A percentile compares a stretch with the other conserved stretches of the same genome.
Conservation (phyloP, 2,113 vertebrate species). For the Delphinus delphis region DNA sequence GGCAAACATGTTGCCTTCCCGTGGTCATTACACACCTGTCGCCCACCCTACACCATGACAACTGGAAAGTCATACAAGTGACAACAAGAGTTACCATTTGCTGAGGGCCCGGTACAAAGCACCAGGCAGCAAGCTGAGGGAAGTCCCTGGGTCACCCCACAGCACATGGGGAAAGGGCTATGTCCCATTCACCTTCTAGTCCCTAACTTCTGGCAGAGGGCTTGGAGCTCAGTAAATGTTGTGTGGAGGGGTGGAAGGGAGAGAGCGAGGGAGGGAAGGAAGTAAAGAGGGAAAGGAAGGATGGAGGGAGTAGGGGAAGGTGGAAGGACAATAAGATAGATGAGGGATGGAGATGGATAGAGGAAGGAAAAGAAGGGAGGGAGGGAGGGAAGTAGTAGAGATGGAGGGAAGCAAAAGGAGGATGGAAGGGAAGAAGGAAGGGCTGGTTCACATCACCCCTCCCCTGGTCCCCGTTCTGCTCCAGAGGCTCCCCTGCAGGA, state of each 20-base stretch:
- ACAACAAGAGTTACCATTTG: rapidly evolving
- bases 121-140: neutral
- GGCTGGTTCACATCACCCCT: neutral
- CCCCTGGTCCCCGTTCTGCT: neutral
- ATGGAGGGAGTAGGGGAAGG: too few species aligned
- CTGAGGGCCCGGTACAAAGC: neutral
- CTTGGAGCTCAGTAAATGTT: too few species aligned
- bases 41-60: rapidly evolving
- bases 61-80: rapidly evolving
- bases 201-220: neutral
- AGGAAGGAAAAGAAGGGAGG: neutral
- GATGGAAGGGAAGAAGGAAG: neutral
- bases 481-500: neutral
- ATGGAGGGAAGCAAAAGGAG: neutral
- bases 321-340: neutral
- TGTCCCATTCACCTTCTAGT: neutral
- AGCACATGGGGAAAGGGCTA: neutral
- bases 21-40: rapidly evolving
- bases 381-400: too few species aligned
- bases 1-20: neutral
- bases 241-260: rapidly evolving
- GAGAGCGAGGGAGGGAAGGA: neutral
- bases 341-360: rapidly evolving
- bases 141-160: neutral
- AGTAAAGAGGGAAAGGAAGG: too few species aligned